These are phyloP conservation scores for Platyscapa corneri DNA, from an alignment of 1,140 invertebrate species.

Conservation along the genomic window DNA sequence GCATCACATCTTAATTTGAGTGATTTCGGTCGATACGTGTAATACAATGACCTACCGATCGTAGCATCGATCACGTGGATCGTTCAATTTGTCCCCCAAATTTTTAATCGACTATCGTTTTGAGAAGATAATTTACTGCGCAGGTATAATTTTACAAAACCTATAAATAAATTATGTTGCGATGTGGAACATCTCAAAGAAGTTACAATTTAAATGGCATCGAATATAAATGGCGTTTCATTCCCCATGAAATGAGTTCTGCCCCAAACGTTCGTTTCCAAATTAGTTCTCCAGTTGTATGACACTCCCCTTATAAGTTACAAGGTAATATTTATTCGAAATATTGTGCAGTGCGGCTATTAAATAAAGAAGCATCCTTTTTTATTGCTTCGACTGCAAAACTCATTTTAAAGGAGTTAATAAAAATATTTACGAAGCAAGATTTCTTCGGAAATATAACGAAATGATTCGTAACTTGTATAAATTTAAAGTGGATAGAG, in stretches of 20 bases:
- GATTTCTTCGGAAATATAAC: neutral
- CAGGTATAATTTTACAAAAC: neutral
- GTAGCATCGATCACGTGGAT: neutral
- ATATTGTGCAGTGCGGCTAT: neutral
- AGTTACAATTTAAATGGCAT: conserved; percentile 27
- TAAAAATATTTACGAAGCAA: neutral
- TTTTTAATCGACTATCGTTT: neutral
- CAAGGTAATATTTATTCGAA: conserved; percentile 20
- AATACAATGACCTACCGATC: neutral
- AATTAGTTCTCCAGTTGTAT: conserved; percentile 4
- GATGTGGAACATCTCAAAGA: neutral
- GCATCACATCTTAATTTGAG: neutral
- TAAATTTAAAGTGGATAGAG: neutral
- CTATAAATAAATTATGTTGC: conserved; percentile 6
- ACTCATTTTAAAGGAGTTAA: neutral
- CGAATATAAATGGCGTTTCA: conserved; percentile 25
- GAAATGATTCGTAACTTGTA: neutral
- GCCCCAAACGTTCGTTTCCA: conserved; percentile 5
- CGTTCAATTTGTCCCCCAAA: neutral
- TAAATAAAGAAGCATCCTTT: neutral
- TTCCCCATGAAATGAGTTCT: conserved; percentile 15
- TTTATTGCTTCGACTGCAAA: neutral
- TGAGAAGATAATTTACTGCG: neutral
- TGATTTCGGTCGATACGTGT: neutral
- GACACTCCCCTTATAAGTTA: neutral